Conservation (phyloP, 2,797 vertebrate genomes). For the Channa striata region DNA sequence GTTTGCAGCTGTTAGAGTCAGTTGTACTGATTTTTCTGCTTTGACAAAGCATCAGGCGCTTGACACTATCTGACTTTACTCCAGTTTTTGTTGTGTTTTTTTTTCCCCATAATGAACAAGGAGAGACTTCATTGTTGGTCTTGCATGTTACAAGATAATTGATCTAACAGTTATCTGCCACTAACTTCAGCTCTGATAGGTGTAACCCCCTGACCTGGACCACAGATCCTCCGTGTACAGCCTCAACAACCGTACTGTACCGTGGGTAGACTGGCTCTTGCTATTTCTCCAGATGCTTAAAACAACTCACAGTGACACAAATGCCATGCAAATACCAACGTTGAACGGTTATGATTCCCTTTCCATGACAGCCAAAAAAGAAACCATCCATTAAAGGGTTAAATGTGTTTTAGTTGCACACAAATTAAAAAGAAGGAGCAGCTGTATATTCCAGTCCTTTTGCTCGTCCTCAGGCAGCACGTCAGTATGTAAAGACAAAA, state of each 20-base stretch:
- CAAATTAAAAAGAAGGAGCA: too few species aligned
- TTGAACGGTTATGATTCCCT: too few species aligned
- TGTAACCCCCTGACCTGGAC: not conserved
- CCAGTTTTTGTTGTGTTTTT: not conserved
- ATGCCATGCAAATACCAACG: too few species aligned
- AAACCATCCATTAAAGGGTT: too few species aligned
- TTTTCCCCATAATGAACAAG: not conserved
- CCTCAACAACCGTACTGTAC: not conserved
- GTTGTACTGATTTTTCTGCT: slow-evolving; percentile 3
- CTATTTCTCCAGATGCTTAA: not conserved
- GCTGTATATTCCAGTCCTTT: too few species aligned
- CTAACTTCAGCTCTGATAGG: not conserved
- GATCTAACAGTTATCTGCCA: not conserved
- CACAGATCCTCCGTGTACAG: not conserved
- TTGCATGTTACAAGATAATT: not conserved
- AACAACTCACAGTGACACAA: too few species aligned
- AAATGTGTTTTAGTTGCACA: too few species aligned
- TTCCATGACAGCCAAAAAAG: too few species aligned
- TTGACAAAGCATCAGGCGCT: not conserved
- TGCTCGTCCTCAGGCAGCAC: too few species aligned
- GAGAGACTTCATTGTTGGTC: not conserved
- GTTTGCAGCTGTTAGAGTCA: slow-evolving; percentile 8
- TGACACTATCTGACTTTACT: not conserved
- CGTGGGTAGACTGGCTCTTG: not conserved
- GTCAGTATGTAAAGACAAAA: too few species aligned